Evolutionary conservation across 2,113 vertebrate genomes (phyloP).

Genomic region (Marmota flaviventris): DNA sequence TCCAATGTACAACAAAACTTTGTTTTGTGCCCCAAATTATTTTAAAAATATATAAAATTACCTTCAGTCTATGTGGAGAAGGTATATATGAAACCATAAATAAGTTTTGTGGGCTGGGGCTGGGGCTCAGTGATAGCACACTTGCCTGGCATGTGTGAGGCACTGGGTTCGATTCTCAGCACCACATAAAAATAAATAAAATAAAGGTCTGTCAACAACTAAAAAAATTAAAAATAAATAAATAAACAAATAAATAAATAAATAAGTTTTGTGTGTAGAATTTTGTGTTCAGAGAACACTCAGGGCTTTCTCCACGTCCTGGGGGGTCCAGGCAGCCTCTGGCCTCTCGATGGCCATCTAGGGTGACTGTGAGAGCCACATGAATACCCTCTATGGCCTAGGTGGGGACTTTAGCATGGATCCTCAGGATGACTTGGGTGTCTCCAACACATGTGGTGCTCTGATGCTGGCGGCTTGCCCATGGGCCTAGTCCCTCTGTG

Average conservation of each 20-base stretch:
- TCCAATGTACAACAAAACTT: background rate
- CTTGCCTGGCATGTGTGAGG: too few relatives aligned
- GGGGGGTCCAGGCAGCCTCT: background rate
- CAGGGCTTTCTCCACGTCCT: background rate
- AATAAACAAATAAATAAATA: too few relatives aligned
- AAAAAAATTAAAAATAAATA: too few relatives aligned
- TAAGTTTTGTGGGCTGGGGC: too few relatives aligned
- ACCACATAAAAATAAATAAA: too few relatives aligned
- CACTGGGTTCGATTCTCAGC: too few relatives aligned
- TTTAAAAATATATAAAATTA: background rate
- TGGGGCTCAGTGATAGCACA: too few relatives aligned
- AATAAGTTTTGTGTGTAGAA: too few relatives aligned
- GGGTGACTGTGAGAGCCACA: conserved; percentile 81
- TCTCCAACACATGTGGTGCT: background rate
- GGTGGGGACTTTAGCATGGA: conserved; percentile 81
- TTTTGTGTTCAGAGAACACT: background rate
- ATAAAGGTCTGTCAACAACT: too few relatives aligned
- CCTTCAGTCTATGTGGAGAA: background rate
- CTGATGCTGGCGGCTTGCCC: too few relatives aligned
- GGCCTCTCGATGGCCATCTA: conserved; percentile 54
- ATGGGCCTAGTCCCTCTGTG: rapidly evolving
- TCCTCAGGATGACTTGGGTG: background rate
- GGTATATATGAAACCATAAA: background rate
- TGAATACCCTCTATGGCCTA: conserved; percentile 80
- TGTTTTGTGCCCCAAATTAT: background rate